Percentiles rank a stretch among this genome's conserved stretches.
These are phyloP conservation scores for Ursus arctos DNA, from an alignment of 2,113 vertebrate genomes.

Conservation along the genomic window DNA sequence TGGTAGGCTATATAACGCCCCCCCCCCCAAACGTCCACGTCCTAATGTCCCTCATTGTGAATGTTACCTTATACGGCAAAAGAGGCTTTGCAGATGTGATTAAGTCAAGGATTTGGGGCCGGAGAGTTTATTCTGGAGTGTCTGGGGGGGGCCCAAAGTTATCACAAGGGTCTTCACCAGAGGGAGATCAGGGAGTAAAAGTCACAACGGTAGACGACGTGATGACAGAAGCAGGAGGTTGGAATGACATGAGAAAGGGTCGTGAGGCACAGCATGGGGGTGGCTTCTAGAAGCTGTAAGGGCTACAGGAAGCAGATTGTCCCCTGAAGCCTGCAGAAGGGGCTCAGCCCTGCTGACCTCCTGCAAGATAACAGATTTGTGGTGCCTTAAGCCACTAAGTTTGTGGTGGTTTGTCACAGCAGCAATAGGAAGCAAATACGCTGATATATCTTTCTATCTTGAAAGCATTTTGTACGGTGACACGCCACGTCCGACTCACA, in stretches of 20 bases:
- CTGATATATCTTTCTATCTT: too few relatives aligned
- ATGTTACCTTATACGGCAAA: neutral
- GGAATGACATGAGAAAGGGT: neutral
- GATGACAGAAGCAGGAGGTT: neutral
- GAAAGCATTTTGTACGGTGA: neutral
- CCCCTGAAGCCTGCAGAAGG: neutral
- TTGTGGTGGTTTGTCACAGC: neutral
- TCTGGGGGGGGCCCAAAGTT: too few relatives aligned
- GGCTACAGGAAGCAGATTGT: neutral
- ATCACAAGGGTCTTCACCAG: neutral
- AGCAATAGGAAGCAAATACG: neutral
- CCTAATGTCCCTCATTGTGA: neutral
- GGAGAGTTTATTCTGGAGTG: neutral
- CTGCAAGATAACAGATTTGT: neutral
- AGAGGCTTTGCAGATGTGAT: neutral
- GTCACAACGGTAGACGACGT: fast-evolving
- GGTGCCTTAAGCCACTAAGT: neutral
- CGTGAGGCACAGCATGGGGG: too few relatives aligned
- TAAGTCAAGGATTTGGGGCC: neutral
- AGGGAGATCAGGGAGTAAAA: neutral
- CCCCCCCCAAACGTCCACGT: neutral
- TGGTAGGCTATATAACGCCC: neutral
- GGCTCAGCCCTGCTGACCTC: neutral
- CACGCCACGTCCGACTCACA: neutral
- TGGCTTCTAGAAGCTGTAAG: neutral